These are phyloP conservation scores for Drosophila mojavensis DNA, from an alignment of 1,140 invertebrate species.

Conservation along the genomic window DNA sequence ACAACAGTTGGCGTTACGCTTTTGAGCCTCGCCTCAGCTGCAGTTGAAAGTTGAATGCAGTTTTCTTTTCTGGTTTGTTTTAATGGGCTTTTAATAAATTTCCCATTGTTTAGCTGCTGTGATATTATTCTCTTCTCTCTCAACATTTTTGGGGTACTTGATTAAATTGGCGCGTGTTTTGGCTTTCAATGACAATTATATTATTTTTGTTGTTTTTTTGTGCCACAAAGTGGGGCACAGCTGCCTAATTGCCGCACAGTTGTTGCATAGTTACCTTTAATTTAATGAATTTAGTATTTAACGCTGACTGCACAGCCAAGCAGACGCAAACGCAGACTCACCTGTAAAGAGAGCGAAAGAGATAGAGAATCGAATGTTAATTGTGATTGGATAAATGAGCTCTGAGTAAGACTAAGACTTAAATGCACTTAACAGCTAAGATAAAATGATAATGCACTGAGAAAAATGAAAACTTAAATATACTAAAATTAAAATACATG, in stretches of 20 bases:
- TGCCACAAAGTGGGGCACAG: constrained; percentile 57
- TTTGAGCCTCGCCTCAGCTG: constrained; percentile 26
- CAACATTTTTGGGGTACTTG: constrained; percentile 41
- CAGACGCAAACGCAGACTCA: constrained; percentile 42
- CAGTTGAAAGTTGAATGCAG: constrained; percentile 69
- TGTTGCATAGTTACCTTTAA: constrained; percentile 63
- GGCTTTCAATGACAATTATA: constrained; percentile 12
- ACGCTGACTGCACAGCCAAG: constrained; percentile 26
- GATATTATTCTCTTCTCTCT: constrained; percentile 6
- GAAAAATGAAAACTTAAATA: too few relatives aligned
- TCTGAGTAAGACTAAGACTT: constrained; percentile 35
- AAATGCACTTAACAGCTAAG: too few relatives aligned
- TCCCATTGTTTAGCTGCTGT: constrained; percentile 63
- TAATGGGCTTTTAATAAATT: constrained; percentile 62
- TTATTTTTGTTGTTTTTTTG: background rate
- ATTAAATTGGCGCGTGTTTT: constrained; percentile 61
- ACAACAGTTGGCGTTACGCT: constrained; percentile 68
- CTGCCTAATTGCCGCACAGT: constrained; percentile 68
- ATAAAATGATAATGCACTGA: too few relatives aligned
- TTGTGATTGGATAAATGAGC: constrained; percentile 27
- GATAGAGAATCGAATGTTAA: constrained; percentile 31
- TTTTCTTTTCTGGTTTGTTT: background rate
- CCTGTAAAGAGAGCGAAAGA: constrained; percentile 55
- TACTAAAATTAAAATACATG: too few relatives aligned
- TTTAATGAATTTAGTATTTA: constrained; percentile 59